These are phyloP conservation scores for Meiosimyza platycephala DNA, from an alignment of 2,888 invertebrate species.

Conservation along the genomic window DNA sequence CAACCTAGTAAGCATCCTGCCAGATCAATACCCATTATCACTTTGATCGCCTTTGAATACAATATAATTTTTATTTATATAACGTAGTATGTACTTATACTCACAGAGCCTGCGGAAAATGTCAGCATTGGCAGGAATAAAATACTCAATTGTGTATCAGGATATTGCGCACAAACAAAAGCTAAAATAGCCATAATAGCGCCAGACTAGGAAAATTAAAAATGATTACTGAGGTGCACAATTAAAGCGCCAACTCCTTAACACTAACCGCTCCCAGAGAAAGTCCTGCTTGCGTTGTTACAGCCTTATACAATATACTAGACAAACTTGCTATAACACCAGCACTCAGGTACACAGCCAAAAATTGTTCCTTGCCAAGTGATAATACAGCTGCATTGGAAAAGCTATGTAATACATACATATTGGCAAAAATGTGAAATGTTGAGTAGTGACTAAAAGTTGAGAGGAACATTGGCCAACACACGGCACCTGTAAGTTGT, in stretches of 20 bases:
- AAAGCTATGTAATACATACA: conserved; percentile 95
- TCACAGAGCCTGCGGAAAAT: conserved; percentile 87
- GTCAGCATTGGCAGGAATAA: conserved; percentile 90
- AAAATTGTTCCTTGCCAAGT: conserved; percentile 91
- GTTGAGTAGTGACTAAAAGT: conserved; percentile 93
- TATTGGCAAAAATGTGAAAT: conserved; percentile 90
- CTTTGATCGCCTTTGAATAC: conserved; percentile 82
- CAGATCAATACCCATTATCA: conserved; percentile 85
- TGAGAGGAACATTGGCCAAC: conserved; percentile 92
- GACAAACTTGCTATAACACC: conserved; percentile 88
- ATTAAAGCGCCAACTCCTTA: background rate
- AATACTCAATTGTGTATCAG: conserved; percentile 88
- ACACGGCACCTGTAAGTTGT: conserved; percentile 73
- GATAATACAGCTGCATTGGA: conserved; percentile 72
- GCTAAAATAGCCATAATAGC: conserved; percentile 93
- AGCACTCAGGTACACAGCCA: conserved; percentile 88
- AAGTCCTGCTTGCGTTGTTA: conserved; percentile 76
- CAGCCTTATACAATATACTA: conserved; percentile 84
- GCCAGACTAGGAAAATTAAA: conserved; percentile 80
- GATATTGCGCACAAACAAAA: conserved; percentile 88
- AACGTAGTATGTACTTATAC: conserved; percentile 50
- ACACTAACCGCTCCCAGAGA: conserved; percentile 92
- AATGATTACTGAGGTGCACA: background rate
- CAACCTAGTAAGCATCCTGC: conserved; percentile 87
- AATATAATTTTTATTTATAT: background rate